Conservation (phyloP, 1,140 invertebrate species). For the Penaeus japonicus region DNA sequence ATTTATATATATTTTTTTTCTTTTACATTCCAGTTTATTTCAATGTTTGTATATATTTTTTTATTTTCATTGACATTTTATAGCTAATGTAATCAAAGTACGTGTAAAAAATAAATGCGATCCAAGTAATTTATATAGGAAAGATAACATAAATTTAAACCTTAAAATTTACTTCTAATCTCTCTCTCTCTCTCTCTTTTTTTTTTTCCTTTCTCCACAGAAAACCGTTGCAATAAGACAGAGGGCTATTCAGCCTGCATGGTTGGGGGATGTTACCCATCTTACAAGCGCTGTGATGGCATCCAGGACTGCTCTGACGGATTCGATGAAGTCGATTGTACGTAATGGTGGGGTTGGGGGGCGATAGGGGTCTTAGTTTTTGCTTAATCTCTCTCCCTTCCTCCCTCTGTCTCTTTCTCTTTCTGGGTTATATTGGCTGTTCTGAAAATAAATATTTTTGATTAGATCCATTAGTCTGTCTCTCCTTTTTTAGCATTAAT, state of each 20-base stretch:
- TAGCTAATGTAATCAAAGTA: too few relatives aligned
- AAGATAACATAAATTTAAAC: too few relatives aligned
- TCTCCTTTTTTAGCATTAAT: background rate
- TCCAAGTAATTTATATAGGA: background rate
- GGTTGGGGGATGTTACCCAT: constrained; percentile 62
- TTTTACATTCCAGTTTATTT: too few relatives aligned
- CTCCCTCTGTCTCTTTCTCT: background rate
- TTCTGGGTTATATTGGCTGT: background rate
- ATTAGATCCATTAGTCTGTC: background rate
- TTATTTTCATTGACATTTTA: too few relatives aligned
- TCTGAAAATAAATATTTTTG: background rate
- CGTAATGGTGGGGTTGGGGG: constrained; percentile 40
- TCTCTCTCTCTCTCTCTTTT: too few relatives aligned
- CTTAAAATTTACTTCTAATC: too few relatives aligned
- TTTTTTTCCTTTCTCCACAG: constrained; percentile 57
- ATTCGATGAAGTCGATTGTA: constrained; percentile 66
- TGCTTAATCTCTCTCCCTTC: background rate
- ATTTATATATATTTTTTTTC: too few relatives aligned
- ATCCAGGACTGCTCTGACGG: constrained; percentile 64
- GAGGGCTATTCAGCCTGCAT: constrained; percentile 60
- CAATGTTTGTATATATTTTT: too few relatives aligned
- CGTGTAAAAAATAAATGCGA: background rate
- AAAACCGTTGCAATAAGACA: constrained; percentile 58
- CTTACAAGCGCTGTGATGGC: constrained; percentile 64
- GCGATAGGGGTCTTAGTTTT: background rate